Percentiles rank a stretch among this genome's conserved stretches.
Conservation (phyloP, 2,113 vertebrate species). For the Lophura nycthemera region DNA sequence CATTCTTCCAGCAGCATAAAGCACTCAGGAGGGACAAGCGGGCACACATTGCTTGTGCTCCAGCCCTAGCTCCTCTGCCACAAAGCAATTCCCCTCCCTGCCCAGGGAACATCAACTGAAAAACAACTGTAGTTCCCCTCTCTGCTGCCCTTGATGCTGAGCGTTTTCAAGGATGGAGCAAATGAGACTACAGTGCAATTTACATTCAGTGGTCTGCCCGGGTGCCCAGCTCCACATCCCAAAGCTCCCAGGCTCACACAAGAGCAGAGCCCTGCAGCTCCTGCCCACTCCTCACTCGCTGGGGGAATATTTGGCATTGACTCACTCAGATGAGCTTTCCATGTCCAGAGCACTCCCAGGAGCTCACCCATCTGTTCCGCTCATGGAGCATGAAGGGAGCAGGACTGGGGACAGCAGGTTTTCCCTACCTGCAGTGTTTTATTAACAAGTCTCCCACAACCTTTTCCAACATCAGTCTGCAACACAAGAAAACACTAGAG, state of each 20-base stretch:
- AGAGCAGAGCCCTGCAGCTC: not conserved
- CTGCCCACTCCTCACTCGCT: not conserved
- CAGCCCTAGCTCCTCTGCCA: not conserved
- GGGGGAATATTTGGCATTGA: fast-evolving
- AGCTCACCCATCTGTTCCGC: not conserved
- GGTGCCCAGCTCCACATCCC: not conserved
- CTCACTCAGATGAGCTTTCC: not conserved
- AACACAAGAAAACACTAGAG: not conserved
- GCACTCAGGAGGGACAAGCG: not conserved
- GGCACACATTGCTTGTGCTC: not conserved
- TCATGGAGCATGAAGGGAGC: not conserved
- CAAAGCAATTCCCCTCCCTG: not conserved
- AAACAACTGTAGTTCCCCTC: not conserved
- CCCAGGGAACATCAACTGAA: not conserved
- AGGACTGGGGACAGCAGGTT: not conserved
- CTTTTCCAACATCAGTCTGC: not conserved
- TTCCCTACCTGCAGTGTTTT: not conserved
- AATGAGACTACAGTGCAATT: not conserved
- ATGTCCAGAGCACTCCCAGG: not conserved
- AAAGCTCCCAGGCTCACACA: not conserved
- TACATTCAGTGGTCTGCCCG: not conserved
- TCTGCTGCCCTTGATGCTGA: not conserved
- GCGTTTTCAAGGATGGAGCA: not conserved
- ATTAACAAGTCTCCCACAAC: not conserved
- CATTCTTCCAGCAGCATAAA: not conserved